Evolutionary conservation across 2,797 vertebrate genomes (phyloP).

Genomic region (Sebastes iracundus): DNA sequence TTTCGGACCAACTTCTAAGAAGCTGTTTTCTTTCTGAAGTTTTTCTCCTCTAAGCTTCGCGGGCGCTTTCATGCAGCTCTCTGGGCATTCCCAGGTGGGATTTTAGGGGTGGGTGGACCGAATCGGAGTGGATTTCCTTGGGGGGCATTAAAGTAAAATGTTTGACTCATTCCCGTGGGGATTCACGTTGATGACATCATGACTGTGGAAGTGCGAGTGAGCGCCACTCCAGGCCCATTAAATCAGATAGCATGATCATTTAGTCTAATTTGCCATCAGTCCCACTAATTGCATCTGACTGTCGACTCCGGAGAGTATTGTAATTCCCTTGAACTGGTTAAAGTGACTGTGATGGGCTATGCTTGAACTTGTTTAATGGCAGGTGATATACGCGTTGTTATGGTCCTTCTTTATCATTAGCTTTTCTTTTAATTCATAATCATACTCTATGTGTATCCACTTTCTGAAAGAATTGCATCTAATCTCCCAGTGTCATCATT

Average conservation of each 20-base stretch:
- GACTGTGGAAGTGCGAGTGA: constrained; percentile 41
- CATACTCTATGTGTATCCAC: background rate
- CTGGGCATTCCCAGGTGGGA: constrained; percentile 66
- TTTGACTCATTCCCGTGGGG: constrained; percentile 53
- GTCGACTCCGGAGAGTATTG: constrained; percentile 72
- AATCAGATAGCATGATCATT: constrained; percentile 80
- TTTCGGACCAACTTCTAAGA: constrained; percentile 55
- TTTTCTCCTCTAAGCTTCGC: constrained; percentile 41
- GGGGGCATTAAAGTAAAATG: constrained; percentile 70
- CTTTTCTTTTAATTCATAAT: constrained; percentile 7
- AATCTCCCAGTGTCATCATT: constrained; percentile 9
- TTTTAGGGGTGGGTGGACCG: constrained; percentile 65
- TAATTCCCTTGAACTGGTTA: constrained; percentile 79
- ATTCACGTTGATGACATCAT: constrained; percentile 66
- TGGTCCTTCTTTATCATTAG: constrained; percentile 45
- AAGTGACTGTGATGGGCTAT: constrained; percentile 77
- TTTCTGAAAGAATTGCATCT: constrained; percentile 5
- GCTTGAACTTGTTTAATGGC: constrained; percentile 70
- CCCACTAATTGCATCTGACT: constrained; percentile 82
- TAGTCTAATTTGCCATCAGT: constrained; percentile 83
- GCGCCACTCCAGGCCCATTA: constrained; percentile 68
- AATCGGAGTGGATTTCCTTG: constrained; percentile 63
- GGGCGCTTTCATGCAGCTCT: constrained; percentile 48
- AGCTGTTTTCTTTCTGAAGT: constrained; percentile 48
- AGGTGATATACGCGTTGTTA: constrained; percentile 66